Percentiles rank a stretch among this genome's conserved stretches.
Conservation (phyloP, 2,888 invertebrate genomes). For the Temnothorax ravouxi region DNA sequence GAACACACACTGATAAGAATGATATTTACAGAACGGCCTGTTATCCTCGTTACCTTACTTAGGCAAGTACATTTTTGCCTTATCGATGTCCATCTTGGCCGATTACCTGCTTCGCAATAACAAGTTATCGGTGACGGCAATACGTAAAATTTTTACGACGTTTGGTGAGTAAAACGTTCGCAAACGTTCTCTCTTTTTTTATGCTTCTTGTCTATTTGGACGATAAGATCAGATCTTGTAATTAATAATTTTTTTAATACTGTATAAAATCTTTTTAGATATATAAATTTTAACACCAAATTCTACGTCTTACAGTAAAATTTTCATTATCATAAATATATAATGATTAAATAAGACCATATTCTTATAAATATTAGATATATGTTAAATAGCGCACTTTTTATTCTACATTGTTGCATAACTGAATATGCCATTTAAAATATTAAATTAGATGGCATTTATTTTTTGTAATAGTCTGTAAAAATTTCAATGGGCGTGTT, state of each 20-base stretch:
- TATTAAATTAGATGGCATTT: not conserved
- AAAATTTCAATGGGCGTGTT: too few relatives aligned
- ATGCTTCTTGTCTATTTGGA: not conserved
- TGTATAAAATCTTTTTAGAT: not conserved
- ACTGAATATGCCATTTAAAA: not conserved
- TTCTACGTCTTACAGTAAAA: not conserved
- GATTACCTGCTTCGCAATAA: constrained; percentile 91
- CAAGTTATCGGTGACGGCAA: constrained; percentile 91
- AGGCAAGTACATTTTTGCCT: constrained; percentile 94
- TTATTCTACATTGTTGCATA: too few relatives aligned
- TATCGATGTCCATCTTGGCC: constrained; percentile 91
- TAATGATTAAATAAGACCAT: not conserved
- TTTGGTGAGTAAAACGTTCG: constrained; percentile 87
- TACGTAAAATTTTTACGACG: constrained; percentile 90
- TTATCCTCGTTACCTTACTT: constrained; percentile 95
- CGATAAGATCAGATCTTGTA: not conserved
- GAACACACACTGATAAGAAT: not conserved
- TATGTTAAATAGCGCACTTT: too few relatives aligned
- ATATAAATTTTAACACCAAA: constrained; percentile 13
- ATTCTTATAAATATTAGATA: not conserved
- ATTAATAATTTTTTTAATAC: not conserved
- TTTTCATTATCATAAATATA: not conserved
- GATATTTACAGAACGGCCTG: constrained; percentile 90
- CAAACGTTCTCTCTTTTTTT: not conserved
- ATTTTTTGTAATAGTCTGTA: not conserved